These are phyloP conservation scores for Drosophila subobscura DNA, from an alignment of 1,140 invertebrate genomes.

Conservation along the genomic window DNA sequence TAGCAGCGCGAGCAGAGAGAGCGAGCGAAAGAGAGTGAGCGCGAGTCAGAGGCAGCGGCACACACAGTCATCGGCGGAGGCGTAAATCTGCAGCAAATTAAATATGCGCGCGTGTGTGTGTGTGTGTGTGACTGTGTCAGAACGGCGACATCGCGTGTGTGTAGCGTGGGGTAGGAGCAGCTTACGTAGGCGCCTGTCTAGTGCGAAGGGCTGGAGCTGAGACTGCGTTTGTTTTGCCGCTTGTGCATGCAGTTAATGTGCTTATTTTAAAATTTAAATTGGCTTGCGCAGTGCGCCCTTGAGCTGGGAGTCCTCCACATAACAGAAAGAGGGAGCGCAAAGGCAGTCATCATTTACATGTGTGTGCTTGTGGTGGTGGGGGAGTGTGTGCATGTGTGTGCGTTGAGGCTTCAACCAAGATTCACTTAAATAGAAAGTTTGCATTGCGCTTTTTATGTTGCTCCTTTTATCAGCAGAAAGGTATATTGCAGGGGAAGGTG, in stretches of 20 bases:
- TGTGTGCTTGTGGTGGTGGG: background rate
- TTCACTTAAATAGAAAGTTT: slow-evolving; percentile 75
- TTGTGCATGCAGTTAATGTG: slow-evolving; percentile 76
- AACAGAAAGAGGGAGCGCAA: background rate
- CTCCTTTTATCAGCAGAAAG: slow-evolving; percentile 1
- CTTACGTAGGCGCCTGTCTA: background rate
- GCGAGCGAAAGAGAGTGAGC: background rate
- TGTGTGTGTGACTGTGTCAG: background rate
- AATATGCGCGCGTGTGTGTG: slow-evolving; percentile 55
- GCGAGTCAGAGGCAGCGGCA: background rate
- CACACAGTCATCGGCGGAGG: slow-evolving; percentile 9
- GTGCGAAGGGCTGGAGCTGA: background rate
- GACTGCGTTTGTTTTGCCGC: slow-evolving; percentile 47
- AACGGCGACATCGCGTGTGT: background rate
- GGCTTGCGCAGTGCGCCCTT: slow-evolving; percentile 78
- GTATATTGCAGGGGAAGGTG: too few species aligned
- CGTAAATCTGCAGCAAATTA: slow-evolving; percentile 66
- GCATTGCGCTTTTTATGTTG: slow-evolving; percentile 42
- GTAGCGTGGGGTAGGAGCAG: background rate
- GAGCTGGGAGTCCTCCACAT: slow-evolving; percentile 31
- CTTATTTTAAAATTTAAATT: slow-evolving; percentile 82
- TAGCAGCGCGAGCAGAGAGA: too few species aligned
- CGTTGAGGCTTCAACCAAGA: slow-evolving; percentile 15
- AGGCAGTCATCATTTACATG: slow-evolving; percentile 8
- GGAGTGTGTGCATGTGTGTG: slow-evolving; percentile 17